Evolutionary conservation across 1,140 invertebrate species (phyloP).

Genomic region (Stenopsyche tienmushanensis): DNA sequence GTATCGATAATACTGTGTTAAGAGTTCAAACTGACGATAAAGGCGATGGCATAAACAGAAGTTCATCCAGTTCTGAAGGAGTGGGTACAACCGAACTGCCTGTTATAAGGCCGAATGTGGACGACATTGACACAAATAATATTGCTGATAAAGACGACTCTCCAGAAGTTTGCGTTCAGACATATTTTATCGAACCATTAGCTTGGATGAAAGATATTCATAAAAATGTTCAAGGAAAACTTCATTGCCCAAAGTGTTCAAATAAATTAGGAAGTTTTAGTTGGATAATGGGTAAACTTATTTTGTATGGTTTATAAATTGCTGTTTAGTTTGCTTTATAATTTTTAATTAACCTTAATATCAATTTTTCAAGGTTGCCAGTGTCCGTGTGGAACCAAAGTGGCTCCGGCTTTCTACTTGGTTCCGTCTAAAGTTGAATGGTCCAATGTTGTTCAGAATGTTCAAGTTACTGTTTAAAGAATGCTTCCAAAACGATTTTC

Average conservation of each 20-base stretch:
- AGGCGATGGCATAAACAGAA: slow-evolving; percentile 13
- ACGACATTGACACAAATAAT: slow-evolving; percentile 46
- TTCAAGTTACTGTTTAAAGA: slow-evolving; percentile 75
- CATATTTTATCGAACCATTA: slow-evolving; percentile 79
- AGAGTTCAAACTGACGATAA: background rate
- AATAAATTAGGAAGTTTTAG: slow-evolving; percentile 81
- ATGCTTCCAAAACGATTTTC: background rate
- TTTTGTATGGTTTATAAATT: slow-evolving; percentile 1
- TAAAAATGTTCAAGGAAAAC: slow-evolving; percentile 70
- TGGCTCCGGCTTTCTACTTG: slow-evolving; percentile 83
- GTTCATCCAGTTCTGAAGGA: slow-evolving; percentile 31
- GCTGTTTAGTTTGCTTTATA: background rate
- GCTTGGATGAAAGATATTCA: slow-evolving; percentile 76
- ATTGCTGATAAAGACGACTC: slow-evolving; percentile 44
- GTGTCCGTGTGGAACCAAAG: slow-evolving; percentile 81
- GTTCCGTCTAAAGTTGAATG: slow-evolving; percentile 84
- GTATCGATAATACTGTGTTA: background rate
- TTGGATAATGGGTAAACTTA: slow-evolving; percentile 72
- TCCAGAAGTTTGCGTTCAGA: slow-evolving; percentile 62
- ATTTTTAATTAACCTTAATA: background rate
- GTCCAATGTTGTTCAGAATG: slow-evolving; percentile 82
- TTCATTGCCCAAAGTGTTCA: slow-evolving; percentile 81
- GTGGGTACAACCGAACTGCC: background rate
- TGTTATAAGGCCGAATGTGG: slow-evolving; percentile 37
- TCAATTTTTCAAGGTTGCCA: slow-evolving; percentile 64